These are phyloP conservation scores for Malthinus seriepunctatus DNA, from an alignment of 2,888 invertebrate genomes.

Conservation along the genomic window DNA sequence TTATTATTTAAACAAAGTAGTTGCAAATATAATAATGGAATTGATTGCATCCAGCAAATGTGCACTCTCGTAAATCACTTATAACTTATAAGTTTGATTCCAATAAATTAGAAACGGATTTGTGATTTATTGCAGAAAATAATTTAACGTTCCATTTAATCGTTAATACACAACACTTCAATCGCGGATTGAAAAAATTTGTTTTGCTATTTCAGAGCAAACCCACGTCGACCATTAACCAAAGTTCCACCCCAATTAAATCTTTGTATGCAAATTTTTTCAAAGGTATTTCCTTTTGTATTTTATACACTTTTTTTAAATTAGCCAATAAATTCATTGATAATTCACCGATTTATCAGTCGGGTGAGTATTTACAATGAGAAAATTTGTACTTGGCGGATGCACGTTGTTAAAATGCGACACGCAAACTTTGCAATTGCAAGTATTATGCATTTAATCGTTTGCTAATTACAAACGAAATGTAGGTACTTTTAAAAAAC, in stretches of 20 bases:
- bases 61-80: too few species aligned
- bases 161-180: too few species aligned
- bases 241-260: constrained; percentile 9
- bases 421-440: constrained; percentile 32
- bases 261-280: constrained; percentile 22
- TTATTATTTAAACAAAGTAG: too few species aligned
- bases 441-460: constrained; percentile 12
- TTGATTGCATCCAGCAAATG: too few species aligned
- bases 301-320: constrained; percentile 4
- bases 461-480: constrained; percentile 20
- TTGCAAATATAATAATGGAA: too few species aligned
- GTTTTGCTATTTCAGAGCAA: too few species aligned
- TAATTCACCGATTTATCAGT: constrained; percentile 28
- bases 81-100: too few species aligned
- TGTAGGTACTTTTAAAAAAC: constrained; percentile 5
- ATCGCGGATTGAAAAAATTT: too few species aligned
- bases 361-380: constrained; percentile 30
- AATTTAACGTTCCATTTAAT: too few species aligned
- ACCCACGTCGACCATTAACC: too few species aligned
- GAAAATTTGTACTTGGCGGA: constrained; percentile 32
- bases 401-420: constrained; percentile 30
- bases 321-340: constrained; percentile 13
- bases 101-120: too few species aligned
- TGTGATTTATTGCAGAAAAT: too few species aligned
- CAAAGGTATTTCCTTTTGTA: constrained; percentile 14